Evolutionary conservation across 2,113 vertebrate species (phyloP), one percentile per base, ranked within the genome.

Genomic region (Agelaius phoeniceus): DNA sequence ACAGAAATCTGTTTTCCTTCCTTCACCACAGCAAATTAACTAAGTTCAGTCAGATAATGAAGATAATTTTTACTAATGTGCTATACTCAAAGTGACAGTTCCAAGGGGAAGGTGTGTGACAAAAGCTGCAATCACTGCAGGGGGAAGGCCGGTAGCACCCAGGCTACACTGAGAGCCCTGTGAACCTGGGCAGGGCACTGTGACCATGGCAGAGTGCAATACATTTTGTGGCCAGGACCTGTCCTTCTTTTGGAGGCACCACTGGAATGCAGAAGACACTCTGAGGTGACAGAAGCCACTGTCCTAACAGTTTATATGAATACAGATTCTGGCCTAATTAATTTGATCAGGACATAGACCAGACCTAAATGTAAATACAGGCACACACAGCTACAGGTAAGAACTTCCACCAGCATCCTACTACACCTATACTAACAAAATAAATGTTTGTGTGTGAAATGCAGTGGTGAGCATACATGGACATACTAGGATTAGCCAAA

Each of bases 71-170:
- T 81, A 61, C 20, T 78, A 10, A 65, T 54, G 19, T n/a, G 31
- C 58, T 44, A 21, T 15, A 63, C 17, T 85, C 22, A 35, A 80
- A 79, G 24, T 13, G 35, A 63, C 35, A 62, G 49, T 23, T 79
- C 28, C 31, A 85, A 41, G 11, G 21, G 66, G 43, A 82, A 89
- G 15, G 48, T 9, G 2, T 18, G 46, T 28, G 37, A 69, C 2
- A 62, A 27, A 82, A 75, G 39, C 30, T 59, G 43, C 35, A 17
- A 17, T 87, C 61, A 30, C 33, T 17, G 69, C 26, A 18, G 33
- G 49, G 7, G 28, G 20, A 2, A 65, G n/a, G 66, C 9, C 0
- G 0, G 46, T 6, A 81, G 73, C 23, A 58, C 21, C 9, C 44
- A 19, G 21, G 10, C 41, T 28, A 57, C 46, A 22, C 20, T 7